Evolutionary conservation across 2,113 vertebrate genomes (phyloP).

Genomic region (Eudorcas thomsonii): DNA sequence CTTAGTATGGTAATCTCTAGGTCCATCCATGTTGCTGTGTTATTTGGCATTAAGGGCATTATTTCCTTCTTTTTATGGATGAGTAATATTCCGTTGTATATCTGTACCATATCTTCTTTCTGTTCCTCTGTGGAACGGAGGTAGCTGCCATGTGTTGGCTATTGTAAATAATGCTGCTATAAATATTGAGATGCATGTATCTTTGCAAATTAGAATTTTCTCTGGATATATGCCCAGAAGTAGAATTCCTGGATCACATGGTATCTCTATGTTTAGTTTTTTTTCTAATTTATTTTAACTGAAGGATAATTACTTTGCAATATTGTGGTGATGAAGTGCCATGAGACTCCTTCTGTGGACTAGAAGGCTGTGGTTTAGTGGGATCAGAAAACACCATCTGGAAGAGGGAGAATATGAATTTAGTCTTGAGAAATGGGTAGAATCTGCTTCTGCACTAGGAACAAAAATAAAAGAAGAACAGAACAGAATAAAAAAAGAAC

Average conservation of each 20-base stretch:
- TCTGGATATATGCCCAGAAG: not conserved
- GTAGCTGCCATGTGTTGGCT: not conserved
- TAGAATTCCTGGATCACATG: not conserved
- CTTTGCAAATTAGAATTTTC: not conserved
- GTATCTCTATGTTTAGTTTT: not conserved
- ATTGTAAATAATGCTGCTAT: not conserved
- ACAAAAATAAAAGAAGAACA: not conserved
- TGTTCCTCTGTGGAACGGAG: not conserved
- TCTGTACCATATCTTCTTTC: not conserved
- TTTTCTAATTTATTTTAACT: not conserved
- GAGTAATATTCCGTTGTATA: not conserved
- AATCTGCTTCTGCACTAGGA: not conserved
- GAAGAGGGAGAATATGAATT: not conserved
- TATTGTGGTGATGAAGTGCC: not conserved
- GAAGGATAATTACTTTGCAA: not conserved
- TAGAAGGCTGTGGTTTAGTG: not conserved
- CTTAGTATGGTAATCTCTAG: not conserved
- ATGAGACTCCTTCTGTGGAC: not conserved
- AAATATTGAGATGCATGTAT: not conserved
- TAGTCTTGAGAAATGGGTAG: not conserved
- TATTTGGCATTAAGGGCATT: not conserved
- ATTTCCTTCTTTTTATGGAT: not conserved
- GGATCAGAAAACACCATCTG: not conserved
- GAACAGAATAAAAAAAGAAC: not conserved
- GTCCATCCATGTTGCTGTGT: not conserved